Conservation (phyloP, 2,888 invertebrate genomes). For the Digitonthophagus gazella region DNA sequence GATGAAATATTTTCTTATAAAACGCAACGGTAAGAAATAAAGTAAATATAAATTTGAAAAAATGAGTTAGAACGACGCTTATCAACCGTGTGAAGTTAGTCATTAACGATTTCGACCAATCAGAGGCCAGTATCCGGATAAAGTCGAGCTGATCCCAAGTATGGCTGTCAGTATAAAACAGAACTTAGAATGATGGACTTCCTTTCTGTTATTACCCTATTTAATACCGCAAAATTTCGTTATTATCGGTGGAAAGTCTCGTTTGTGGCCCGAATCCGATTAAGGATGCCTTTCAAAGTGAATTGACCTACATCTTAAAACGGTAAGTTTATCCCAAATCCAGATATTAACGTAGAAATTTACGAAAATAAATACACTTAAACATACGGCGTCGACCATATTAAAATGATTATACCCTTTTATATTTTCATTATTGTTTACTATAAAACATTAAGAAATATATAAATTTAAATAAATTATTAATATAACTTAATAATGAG, state of each 20-base stretch:
- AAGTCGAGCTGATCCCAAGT: constrained; percentile 83
- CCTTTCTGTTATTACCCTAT: constrained; percentile 66
- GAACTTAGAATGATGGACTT: constrained; percentile 81
- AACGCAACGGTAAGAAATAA: neutral
- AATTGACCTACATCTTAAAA: constrained; percentile 34
- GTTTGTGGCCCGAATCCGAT: constrained; percentile 41
- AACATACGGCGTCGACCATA: neutral
- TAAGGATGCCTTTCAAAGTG: constrained; percentile 43
- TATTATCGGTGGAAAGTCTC: constrained; percentile 41
- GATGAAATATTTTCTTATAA: neutral
- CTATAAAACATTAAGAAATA: too few relatives aligned
- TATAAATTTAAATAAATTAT: too few relatives aligned
- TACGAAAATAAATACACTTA: neutral
- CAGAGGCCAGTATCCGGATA: constrained; percentile 67
- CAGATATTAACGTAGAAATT: constrained; percentile 11
- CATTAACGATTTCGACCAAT: constrained; percentile 56
- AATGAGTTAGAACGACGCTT: neutral
- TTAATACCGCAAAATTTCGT: constrained; percentile 43
- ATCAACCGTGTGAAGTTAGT: neutral
- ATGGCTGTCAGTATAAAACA: constrained; percentile 99
- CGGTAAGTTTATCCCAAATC: constrained; percentile 35
- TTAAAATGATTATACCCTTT: neutral
- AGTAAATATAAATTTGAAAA: neutral
- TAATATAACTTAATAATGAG: too few relatives aligned
- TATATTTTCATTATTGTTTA: neutral